Conservation (phyloP, 2,888 invertebrate species). For the Anthophora plumipes region DNA sequence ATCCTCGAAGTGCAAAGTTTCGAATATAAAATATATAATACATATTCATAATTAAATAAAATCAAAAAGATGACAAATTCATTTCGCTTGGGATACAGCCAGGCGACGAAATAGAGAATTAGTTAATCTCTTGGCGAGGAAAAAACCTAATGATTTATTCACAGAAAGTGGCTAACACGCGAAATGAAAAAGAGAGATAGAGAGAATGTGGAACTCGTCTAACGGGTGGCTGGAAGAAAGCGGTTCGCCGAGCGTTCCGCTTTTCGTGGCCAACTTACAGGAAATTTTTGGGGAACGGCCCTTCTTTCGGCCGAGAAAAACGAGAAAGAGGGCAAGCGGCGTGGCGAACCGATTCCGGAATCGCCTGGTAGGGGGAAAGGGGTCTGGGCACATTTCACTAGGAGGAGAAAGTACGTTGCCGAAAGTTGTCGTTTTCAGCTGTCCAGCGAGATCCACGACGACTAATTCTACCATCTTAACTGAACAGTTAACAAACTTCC, state of each 20-base stretch:
- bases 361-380: constrained; percentile 31
- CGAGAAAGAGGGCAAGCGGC: constrained; percentile 20
- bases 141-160: neutral
- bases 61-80: too few species aligned
- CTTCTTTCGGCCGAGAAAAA: constrained; percentile 29
- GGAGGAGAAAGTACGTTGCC: constrained; percentile 71
- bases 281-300: constrained; percentile 42
- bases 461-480: constrained; percentile 9
- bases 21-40: too few species aligned
- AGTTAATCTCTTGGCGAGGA: too few species aligned
- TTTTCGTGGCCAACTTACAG: constrained; percentile 58
- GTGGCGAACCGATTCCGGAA: constrained; percentile 26
- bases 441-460: constrained; percentile 61
- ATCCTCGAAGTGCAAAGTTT: too few species aligned
- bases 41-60: too few species aligned
- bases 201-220: constrained; percentile 43
- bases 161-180: constrained; percentile 24
- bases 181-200: constrained; percentile 18
- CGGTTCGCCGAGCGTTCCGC: constrained; percentile 50
- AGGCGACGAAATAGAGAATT: too few species aligned
- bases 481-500: too few species aligned
- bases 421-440: constrained; percentile 79
- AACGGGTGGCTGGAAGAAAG: constrained; percentile 61
- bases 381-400: constrained; percentile 54
- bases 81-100: too few species aligned